A percentile compares a stretch with the other conserved stretches of the same genome.
Evolutionary conservation across 2,888 invertebrate species (phyloP).

Genomic region (Thereva nobilitata): DNA sequence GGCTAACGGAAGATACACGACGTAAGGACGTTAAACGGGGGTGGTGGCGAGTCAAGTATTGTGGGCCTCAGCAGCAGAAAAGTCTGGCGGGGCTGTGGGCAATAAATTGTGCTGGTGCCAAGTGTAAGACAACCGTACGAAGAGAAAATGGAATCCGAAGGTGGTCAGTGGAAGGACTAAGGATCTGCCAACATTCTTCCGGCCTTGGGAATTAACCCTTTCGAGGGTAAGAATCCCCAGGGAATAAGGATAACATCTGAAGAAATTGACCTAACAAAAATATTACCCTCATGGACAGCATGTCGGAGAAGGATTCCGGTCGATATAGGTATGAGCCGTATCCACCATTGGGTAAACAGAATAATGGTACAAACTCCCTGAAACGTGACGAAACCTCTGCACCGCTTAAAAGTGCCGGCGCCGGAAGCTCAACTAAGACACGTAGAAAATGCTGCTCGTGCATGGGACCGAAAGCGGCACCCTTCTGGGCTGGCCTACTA

Average conservation of each 20-base stretch:
- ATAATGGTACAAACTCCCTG: conserved; percentile 48
- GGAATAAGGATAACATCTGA: neutral
- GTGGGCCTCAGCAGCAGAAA: too few relatives aligned
- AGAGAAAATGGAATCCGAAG: too few relatives aligned
- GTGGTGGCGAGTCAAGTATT: too few relatives aligned
- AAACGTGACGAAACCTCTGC: conserved; percentile 45
- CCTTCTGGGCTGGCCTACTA: conserved; percentile 68
- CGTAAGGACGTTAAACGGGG: too few relatives aligned
- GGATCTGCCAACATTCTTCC: too few relatives aligned
- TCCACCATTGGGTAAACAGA: conserved; percentile 47
- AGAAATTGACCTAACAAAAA: conserved; percentile 6
- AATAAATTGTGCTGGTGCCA: too few relatives aligned
- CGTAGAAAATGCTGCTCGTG: conserved; percentile 46
- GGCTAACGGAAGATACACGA: too few relatives aligned
- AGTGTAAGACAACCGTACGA: too few relatives aligned
- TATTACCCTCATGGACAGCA: conserved; percentile 29
- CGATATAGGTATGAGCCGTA: conserved; percentile 59
- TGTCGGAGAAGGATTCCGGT: conserved; percentile 50
- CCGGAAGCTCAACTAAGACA: conserved; percentile 37
- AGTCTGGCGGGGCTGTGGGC: too few relatives aligned
- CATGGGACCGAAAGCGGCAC: conserved; percentile 48
- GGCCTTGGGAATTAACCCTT: too few relatives aligned
- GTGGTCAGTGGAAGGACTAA: too few relatives aligned
- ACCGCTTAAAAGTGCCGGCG: conserved; percentile 36
- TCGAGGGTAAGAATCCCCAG: too few relatives aligned